Conservation (phyloP, 2,797 vertebrate genomes). For the Hephaestus fuliginosus region DNA sequence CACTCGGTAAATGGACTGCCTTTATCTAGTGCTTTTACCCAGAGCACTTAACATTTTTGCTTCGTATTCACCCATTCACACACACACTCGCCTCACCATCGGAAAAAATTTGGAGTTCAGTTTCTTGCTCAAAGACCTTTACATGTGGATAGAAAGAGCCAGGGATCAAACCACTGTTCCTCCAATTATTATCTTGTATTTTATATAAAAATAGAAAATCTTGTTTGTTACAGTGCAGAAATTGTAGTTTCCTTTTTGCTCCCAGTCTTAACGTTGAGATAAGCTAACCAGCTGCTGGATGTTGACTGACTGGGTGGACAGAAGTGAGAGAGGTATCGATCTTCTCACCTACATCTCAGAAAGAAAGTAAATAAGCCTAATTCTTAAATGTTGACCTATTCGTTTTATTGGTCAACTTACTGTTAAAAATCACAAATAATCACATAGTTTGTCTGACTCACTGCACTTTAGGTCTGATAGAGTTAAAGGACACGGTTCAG, state of each 20-base stretch:
- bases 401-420: not conserved
- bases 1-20: not conserved
- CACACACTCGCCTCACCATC: not conserved
- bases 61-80: not conserved
- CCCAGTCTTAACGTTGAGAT: not conserved
- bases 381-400: not conserved
- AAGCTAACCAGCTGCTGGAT: not conserved
- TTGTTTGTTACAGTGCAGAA: no score
- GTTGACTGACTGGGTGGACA: not conserved
- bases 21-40: not conserved
- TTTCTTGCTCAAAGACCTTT: not conserved
- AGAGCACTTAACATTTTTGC: not conserved
- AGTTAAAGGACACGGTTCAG: conserved; percentile 11
- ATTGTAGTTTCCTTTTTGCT: not conserved
- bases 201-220: no score
- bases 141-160: not conserved
- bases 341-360: not conserved
- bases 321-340: not conserved
- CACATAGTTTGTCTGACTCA: not conserved
- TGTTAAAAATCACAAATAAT: not conserved
- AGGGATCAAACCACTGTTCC: not conserved
- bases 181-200: not conserved
- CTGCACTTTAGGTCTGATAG: not conserved
- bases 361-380: not conserved
- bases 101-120: not conserved